Conservation (phyloP, 2,888 invertebrate species). For the Sinopyrophorus schimmeli region DNA sequence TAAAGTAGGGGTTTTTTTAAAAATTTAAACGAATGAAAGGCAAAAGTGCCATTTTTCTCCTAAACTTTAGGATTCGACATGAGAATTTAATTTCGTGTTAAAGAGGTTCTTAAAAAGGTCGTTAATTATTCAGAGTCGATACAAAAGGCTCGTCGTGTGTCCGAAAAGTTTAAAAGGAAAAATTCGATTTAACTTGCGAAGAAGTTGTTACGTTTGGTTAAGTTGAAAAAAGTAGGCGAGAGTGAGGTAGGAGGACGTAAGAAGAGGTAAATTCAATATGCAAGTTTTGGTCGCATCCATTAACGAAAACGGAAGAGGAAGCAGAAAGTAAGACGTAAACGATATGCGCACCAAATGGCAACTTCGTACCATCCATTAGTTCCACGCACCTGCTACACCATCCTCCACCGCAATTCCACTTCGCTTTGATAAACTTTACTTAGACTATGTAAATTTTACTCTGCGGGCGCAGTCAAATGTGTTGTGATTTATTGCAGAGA, state of each 20-base stretch:
- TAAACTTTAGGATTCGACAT: no score
- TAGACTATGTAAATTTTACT: constrained; percentile 33
- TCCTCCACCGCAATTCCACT: constrained; percentile 32
- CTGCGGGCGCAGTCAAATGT: constrained; percentile 21
- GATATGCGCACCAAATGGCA: constrained; percentile 31
- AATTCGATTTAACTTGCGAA: constrained; percentile 27
- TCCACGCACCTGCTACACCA: constrained; percentile 33
- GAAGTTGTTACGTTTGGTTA: no score
- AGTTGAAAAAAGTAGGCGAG: background rate
- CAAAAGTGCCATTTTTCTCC: no score
- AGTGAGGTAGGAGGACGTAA: constrained; percentile 23
- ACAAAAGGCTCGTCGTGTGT: no score
- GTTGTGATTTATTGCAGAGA: constrained; percentile 25
- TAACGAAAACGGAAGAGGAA: constrained; percentile 31
- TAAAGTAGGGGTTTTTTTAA: no score
- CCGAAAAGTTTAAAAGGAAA: no score
- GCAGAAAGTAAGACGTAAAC: constrained; percentile 31
- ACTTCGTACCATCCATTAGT: constrained; percentile 31
- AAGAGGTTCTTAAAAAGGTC: no score
- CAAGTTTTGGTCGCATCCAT: constrained; percentile 33
- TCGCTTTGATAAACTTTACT: constrained; percentile 33
- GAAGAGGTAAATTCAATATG: constrained; percentile 32
- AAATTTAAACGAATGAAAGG: no score
- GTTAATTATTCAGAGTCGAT: no score
- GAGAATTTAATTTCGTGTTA: no score